Evolutionary conservation across 2,888 invertebrate genomes (phyloP).

Genomic region (Aphidoletes aphidimyza): DNA sequence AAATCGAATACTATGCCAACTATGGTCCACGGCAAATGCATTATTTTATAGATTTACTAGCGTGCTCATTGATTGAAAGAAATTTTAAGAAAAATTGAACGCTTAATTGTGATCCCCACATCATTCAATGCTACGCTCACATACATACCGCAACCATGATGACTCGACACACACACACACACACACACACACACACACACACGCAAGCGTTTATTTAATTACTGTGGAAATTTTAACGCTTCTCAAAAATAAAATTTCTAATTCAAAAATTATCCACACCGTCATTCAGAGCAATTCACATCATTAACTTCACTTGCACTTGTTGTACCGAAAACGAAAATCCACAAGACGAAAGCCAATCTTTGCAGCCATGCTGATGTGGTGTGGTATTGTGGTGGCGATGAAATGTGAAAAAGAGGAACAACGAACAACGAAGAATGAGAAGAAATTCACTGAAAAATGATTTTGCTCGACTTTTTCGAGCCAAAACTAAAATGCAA

Average conservation of each 20-base stretch:
- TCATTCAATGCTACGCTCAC: not conserved
- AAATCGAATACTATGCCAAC: conserved; percentile 35
- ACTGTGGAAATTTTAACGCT: not conserved
- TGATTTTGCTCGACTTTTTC: conserved; percentile 2
- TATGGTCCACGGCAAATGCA: not conserved
- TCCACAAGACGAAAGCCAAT: not conserved
- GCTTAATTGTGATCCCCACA: conserved; percentile 22
- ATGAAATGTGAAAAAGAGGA: not conserved
- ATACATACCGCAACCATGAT: too few species aligned
- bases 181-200: not conserved
- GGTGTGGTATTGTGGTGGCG: not conserved
- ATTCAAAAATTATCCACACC: not conserved
- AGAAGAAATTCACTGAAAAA: not conserved
- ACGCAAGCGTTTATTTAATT: not conserved
- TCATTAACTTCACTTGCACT: conserved; percentile 33
- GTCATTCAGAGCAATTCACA: not conserved
- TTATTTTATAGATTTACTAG: not conserved
- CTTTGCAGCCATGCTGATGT: not conserved
- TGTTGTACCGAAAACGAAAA: not conserved
- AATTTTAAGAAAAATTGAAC: not conserved
- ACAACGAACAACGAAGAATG: not conserved
- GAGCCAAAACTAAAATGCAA: not conserved
- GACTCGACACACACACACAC: too few species aligned
- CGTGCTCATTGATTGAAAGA: not conserved
- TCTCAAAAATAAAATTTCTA: conserved; percentile 6